Base-by-base conservation (phyloP, 2,113 vertebrate species). In the Hippocampus comes region DNA sequence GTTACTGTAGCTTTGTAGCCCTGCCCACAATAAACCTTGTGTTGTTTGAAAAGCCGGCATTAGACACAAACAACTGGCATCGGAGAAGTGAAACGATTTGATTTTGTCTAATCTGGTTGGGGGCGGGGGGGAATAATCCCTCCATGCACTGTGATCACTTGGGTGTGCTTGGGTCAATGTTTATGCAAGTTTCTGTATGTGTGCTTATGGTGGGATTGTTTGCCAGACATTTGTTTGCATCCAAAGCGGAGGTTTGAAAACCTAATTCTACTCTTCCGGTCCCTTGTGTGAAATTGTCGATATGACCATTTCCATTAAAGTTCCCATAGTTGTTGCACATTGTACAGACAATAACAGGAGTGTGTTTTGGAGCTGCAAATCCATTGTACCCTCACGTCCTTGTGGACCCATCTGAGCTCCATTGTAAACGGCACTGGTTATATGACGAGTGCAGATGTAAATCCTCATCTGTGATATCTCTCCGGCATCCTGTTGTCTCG, bases 31-130 rank as follows among this genome's bases (percentile, higher is more conserved):
- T 88, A 88, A 89, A 84, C 89, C 86, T 91, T 88, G 83, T 89
- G 88, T 91, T 89, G 86, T 92, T 90, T 89, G 89, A 90, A 92
- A 91, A 90, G 87, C 89, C 86, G 89, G 89, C 86, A 89, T 93
- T 92, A 91, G 85, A 89, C 83, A 71, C 78, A 84, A 78, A 88
- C 89, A 84, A 86, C 88, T 91, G 91, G 91, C 90, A 87, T 76
- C 77, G 60, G 77, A 82, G 79, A 77, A 79, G 80, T 76, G 83
- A 90, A 90, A 89, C 89, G 90, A 90, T 93, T 91, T 91, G 90
- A 93, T 93, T 68, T 92, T 89, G 88, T 92, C 91, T 92, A 91
- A 91, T 92, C 91, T 91, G 87, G 71, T 66, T 86, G 82, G 86
- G 82, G 86, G 30, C 4, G 86, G 79, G 82, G 76, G 42, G 71